These are phyloP conservation scores for Spisula solida DNA, from an alignment of 2,888 invertebrate species.

Conservation along the genomic window DNA sequence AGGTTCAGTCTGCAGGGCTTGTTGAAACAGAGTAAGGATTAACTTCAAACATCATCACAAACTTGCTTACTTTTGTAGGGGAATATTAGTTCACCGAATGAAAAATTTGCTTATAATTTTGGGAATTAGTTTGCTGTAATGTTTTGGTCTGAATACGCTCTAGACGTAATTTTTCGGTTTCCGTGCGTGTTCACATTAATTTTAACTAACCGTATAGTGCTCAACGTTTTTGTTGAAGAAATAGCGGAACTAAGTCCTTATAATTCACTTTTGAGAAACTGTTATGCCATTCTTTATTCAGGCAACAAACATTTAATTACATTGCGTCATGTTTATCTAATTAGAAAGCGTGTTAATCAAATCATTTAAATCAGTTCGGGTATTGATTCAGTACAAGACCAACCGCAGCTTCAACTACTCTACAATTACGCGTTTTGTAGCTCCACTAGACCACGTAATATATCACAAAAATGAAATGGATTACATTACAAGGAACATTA, in stretches of 20 bases:
- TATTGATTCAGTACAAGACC: neutral
- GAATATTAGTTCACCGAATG: no score
- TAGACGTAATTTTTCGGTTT: no score
- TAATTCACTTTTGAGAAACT: neutral
- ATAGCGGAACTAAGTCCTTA: neutral
- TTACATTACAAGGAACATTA: neutral
- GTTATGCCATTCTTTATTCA: neutral
- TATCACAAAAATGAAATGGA: neutral
- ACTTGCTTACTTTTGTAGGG: no score
- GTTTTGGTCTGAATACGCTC: no score
- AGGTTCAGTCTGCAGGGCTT: no score
- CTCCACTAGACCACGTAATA: neutral
- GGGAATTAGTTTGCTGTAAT: no score
- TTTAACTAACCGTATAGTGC: no score
- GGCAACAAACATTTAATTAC: constrained; percentile 12
- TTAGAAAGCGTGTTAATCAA: neutral
- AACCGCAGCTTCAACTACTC: neutral
- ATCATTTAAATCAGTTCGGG: neutral
- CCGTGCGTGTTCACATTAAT: no score
- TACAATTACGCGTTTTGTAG: neutral
- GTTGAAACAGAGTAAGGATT: no score
- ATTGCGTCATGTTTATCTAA: constrained; percentile 15
- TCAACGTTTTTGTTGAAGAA: no score
- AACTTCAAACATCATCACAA: no score
- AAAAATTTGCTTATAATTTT: no score